Evolutionary conservation across 64 coral and sea anemone genomes (phyloP).

Genomic region (Montipora cactus): DNA sequence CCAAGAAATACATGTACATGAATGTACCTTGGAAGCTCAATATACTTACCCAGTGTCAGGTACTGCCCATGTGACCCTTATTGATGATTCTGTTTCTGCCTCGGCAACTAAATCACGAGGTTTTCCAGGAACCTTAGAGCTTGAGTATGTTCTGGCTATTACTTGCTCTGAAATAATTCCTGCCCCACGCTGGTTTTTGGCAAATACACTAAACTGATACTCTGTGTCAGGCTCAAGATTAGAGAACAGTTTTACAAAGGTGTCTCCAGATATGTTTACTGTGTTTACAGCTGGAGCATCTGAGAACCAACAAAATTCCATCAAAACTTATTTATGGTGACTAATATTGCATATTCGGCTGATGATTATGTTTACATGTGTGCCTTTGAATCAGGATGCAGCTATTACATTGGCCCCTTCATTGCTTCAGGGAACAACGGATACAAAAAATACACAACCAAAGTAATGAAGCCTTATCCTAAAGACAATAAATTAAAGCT

Average conservation of each 20-base stretch:
- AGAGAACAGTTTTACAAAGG: background rate
- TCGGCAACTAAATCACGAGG: constrained; percentile 42
- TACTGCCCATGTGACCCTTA: constrained; percentile 64
- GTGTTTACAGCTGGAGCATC: background rate
- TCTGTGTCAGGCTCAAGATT: constrained; percentile 45
- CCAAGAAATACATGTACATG: background rate
- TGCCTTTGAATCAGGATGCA: no score
- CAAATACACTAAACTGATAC: constrained; percentile 42
- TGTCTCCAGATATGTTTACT: constrained; percentile 1
- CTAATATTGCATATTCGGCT: background rate
- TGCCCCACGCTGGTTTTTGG: constrained; percentile 11
- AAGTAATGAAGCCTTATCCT: no score
- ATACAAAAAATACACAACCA: no score
- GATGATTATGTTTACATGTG: no score
- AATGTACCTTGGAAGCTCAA: background rate
- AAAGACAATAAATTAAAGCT: no score
- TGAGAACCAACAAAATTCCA: background rate
- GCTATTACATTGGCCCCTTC: no score
- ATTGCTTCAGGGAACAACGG: no score
- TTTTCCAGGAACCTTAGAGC: constrained; percentile 33
- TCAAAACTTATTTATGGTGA: background rate
- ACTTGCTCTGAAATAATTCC: background rate
- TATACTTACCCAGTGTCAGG: constrained; percentile 43
- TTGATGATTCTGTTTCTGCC: constrained; percentile 22
- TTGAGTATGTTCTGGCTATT: constrained; percentile 10